These are phyloP conservation scores for Nemoura dubitans DNA, from an alignment of 2,888 invertebrate species.

Conservation along the genomic window DNA sequence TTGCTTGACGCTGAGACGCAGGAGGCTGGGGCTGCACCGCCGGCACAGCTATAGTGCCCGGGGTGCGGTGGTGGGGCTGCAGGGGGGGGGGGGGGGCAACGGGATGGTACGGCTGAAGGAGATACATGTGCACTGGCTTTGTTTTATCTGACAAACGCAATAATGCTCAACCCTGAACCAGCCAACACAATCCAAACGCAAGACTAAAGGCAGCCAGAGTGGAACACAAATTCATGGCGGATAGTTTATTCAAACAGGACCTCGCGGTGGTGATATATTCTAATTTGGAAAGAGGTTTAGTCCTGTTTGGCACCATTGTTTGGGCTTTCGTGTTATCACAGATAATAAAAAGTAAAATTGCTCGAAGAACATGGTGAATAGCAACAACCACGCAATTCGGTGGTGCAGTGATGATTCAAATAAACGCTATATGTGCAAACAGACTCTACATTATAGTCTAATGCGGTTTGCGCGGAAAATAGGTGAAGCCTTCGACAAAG, in stretches of 20 bases:
- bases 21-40: background rate
- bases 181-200: slow-evolving; percentile 17
- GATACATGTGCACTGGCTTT: slow-evolving; percentile 29
- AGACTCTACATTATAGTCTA: background rate
- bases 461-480: background rate
- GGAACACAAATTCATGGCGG: slow-evolving; percentile 13
- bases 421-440: background rate
- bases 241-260: background rate
- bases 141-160: slow-evolving; percentile 33
- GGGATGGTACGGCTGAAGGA: background rate
- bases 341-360: slow-evolving; percentile 4
- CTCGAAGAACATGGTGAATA: background rate
- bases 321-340: slow-evolving; percentile 4
- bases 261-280: slow-evolving; percentile 17
- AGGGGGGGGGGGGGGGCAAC: slow-evolving; percentile 15
- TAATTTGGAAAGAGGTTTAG: slow-evolving; percentile 18
- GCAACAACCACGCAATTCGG: background rate
- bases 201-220: background rate
- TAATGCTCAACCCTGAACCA: slow-evolving; percentile 22
- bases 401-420: background rate
- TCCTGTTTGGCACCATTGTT: background rate
- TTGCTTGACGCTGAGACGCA: slow-evolving; percentile 24
- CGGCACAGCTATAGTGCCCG: background rate
- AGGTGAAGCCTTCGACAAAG: background rate
- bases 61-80: too few relatives aligned